These are phyloP conservation scores for Xenops minutus DNA, from an alignment of 2,797 vertebrate species.

Conservation along the genomic window DNA sequence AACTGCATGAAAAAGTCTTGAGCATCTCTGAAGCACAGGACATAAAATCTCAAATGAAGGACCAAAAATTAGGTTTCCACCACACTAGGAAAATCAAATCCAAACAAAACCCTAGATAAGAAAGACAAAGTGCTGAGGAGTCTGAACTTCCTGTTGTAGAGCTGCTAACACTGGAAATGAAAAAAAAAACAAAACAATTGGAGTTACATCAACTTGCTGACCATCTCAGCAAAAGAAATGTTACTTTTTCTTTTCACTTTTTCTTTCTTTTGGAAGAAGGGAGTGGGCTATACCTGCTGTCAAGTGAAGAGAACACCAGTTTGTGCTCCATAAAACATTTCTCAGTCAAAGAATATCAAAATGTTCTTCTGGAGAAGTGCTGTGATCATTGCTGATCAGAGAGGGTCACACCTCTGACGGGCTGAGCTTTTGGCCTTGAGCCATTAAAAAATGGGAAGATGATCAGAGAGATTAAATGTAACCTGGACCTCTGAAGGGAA, in stretches of 20 bases:
- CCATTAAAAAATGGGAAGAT: neutral
- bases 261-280: neutral
- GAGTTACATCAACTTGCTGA: neutral
- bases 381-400: neutral
- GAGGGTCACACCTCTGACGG: neutral
- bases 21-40: neutral
- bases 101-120: neutral
- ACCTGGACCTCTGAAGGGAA: neutral
- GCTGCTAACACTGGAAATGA: neutral
- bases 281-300: neutral
- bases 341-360: neutral
- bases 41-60: neutral
- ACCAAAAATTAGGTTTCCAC: neutral
- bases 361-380: neutral
- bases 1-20: neutral
- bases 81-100: neutral
- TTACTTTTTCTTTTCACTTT: neutral
- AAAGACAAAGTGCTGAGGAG: neutral
- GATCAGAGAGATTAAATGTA: neutral
- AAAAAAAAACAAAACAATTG: neutral
- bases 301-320: neutral
- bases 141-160: neutral
- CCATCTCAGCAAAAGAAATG: neutral
- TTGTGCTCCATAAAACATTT: neutral
- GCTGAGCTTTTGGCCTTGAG: neutral